Base-by-base conservation (phyloP, 2,113 vertebrate species). In the Ageneiosus marmoratus region DNA sequence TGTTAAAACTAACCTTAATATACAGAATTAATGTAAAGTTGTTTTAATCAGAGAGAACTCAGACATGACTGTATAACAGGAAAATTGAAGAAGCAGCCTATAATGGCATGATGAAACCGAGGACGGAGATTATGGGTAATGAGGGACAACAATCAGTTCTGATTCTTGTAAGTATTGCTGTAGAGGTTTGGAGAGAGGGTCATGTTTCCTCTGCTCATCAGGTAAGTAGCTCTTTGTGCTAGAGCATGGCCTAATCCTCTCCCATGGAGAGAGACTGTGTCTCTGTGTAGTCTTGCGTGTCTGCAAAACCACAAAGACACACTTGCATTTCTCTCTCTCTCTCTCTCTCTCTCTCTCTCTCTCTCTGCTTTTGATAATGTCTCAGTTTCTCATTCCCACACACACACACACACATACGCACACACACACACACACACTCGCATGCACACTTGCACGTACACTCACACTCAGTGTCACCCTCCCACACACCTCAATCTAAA, bases 151-250 rank as follows among this genome's bases (percentile, higher is more conserved):
- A 83, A 55, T 41, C 53, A 37, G 67, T 62, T 55, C 77, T 58
- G 67, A 56, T 87, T 80, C 82, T 76, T 82, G 44, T 69, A 79
- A 58, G 70, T 83, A 76, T 46, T 51, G 80, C 67, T 34, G 1
- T 62, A 20, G 56, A 80, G 75, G 76, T 67, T 81, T 63, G 65
- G 58, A 44, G 83, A 53, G 80, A 41, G 82, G 86, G 81, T 88
- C 79, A 82, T 32, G 84, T 86, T 84, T 84, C 84, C 46, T 63
- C 32, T 37, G 15, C 86, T 86, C 86, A 88, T 87, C 83, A 85
- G 81, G 62, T 80, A 88, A 82, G 65, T 79, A 84, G 86, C 44
- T 78, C 84, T 84, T 79, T 84, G 86, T 87, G 37, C 50, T 32
- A 77, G 67, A 82, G 84, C 32, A 46, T 63, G 81, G 79, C 60